Conservation (phyloP, 2,888 invertebrate genomes). For the Melanostoma scalare region DNA sequence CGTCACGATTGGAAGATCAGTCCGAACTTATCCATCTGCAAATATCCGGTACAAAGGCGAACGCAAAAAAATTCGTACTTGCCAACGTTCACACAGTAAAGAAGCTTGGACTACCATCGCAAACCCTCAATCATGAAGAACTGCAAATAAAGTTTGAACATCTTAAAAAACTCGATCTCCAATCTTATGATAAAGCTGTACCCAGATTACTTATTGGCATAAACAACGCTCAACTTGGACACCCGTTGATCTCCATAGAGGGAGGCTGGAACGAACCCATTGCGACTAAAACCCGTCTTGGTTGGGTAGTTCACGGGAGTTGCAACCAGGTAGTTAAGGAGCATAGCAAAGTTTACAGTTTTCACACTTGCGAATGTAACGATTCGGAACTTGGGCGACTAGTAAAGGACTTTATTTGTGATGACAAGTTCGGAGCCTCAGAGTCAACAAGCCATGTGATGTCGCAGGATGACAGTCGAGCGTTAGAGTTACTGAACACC, state of each 20-base stretch:
- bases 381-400: background rate
- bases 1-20: too few species aligned
- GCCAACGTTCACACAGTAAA: background rate
- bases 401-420: too few species aligned
- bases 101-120: background rate
- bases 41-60: too few species aligned
- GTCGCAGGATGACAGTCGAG: conserved; percentile 29
- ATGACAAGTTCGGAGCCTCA: background rate
- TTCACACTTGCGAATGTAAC: conserved; percentile 1
- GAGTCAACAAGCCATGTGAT: conserved; percentile 8
- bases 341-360: background rate
- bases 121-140: background rate
- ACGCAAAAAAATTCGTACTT: too few species aligned
- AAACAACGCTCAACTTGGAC: background rate
- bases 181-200: background rate
- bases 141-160: conserved; percentile 2
- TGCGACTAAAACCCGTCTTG: background rate
- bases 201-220: conserved; percentile 18
- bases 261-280: conserved; percentile 1
- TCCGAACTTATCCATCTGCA: too few species aligned
- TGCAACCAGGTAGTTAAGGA: too few species aligned
- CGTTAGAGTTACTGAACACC: conserved; percentile 24
- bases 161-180: background rate
- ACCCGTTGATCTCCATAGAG: background rate
- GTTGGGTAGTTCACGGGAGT: conserved; percentile 2